Conservation (phyloP, 2,113 vertebrate species). For the Axis porcinus region DNA sequence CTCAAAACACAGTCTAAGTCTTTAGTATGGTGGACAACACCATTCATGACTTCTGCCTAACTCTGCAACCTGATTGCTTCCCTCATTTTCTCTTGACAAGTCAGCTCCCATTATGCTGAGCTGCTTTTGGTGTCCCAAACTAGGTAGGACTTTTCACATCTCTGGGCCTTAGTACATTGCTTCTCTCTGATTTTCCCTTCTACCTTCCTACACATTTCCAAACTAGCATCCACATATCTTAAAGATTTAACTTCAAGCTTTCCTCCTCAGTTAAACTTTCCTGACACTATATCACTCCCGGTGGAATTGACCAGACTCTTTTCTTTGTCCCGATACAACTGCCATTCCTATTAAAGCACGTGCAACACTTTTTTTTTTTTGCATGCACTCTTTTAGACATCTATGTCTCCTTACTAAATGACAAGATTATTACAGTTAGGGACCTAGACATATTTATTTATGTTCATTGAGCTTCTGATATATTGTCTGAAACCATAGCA, state of each 20-base stretch:
- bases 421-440: neutral
- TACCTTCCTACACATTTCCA: neutral
- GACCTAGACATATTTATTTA: neutral
- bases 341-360: neutral
- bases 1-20: neutral
- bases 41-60: neutral
- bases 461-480: neutral
- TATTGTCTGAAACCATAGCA: neutral
- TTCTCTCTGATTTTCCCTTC: slow-evolving; percentile 2
- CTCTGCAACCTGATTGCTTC: neutral
- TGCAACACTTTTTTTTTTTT: neutral
- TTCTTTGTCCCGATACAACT: neutral
- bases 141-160: neutral
- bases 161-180: neutral
- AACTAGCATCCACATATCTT: neutral
- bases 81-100: neutral
- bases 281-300: neutral
- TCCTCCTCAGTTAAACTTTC: neutral
- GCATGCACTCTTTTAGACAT: neutral
- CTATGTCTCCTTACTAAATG: neutral
- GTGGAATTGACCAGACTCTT: neutral
- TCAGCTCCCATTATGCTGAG: neutral
- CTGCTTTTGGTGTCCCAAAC: neutral
- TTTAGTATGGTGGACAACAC: neutral
- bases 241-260: neutral